Base-by-base conservation (phyloP, 2,113 vertebrate species). In the Ceyx margarethae region DNA sequence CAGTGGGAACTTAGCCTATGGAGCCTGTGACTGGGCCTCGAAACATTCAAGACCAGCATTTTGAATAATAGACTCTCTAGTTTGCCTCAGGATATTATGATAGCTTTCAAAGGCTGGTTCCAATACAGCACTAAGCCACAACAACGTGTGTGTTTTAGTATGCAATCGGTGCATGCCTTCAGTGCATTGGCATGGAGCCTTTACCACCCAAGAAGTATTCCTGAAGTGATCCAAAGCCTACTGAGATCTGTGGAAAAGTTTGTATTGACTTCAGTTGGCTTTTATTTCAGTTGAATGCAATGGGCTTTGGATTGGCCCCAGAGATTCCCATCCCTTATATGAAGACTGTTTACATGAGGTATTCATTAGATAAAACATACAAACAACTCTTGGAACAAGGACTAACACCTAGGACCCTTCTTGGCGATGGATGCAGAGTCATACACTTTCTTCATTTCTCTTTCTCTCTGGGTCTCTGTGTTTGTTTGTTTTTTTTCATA, bases 181-280 rank as follows among this genome's bases (percentile, higher is more conserved):
- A 89, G 92, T 93, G 56, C 89, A 66, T 93, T 94, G 95, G 96
- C 95, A 80, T 91, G 53, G 43, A 91, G 95, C 92, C 95, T 89
- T 91, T 93, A 96, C 91, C 92, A 96, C 95, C 92, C 96, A 96
- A 94, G 94, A 93, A 85, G 93, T 90, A 91, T 62, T 93, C 88
- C 90, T 43, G 0, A 96, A 90, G 75, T 81, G 53, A 96, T 95
- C 78, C 87, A 82, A 92, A 94, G 87, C 68, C 91, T 95, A 94
- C 92, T 81, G 89, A 95, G 95, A 91, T 85, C 85, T 91, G 91
- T 91, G 81, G 92, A 96, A 96, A 95, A 92, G 79, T 96, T 93
- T 93, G 92, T 94, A 82, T 75, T 92, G 87, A 92, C 81, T 95
- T 89, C 81, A 91, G 50, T 94, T 81, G 85, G 87, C 77, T 79